These are phyloP conservation scores for Ranitomeya imitator DNA, from an alignment of 2,113 vertebrate species.

Conservation along the genomic window DNA sequence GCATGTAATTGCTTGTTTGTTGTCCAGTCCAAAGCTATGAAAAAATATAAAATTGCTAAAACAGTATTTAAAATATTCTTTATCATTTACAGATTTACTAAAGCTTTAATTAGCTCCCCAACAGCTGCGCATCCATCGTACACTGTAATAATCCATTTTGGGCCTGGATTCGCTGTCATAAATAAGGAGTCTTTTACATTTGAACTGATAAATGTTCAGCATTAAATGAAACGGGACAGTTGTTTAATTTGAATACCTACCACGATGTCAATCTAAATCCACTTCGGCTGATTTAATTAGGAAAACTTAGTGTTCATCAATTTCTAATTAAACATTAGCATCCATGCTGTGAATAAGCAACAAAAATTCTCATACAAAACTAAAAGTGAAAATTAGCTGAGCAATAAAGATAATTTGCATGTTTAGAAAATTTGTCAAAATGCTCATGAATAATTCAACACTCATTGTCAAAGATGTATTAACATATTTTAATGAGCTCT, in stretches of 20 bases:
- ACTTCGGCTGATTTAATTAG: slow-evolving; percentile 71
- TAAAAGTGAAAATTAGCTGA: slow-evolving; percentile 58
- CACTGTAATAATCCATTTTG: slow-evolving; percentile 60
- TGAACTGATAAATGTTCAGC: slow-evolving; percentile 63
- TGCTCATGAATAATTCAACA: slow-evolving; percentile 68
- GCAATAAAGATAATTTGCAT: slow-evolving; percentile 63
- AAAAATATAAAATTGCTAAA: slow-evolving; percentile 2
- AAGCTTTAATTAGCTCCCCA: slow-evolving; percentile 54
- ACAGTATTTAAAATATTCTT: slow-evolving; percentile 58
- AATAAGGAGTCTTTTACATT: slow-evolving; percentile 65
- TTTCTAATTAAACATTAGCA: slow-evolving; percentile 67
- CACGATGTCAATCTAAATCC: slow-evolving; percentile 66
- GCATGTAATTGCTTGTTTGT: slow-evolving; percentile 42
- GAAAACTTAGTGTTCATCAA: slow-evolving; percentile 65
- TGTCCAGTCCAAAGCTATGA: slow-evolving; percentile 12
- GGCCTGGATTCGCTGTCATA: slow-evolving; percentile 59
- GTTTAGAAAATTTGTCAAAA: slow-evolving; percentile 61
- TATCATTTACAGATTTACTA: slow-evolving; percentile 61
- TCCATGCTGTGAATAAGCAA: slow-evolving; percentile 47
- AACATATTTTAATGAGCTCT: slow-evolving; percentile 68
- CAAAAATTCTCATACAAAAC: slow-evolving; percentile 58
- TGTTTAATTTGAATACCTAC: slow-evolving; percentile 65
- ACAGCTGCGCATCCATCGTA: slow-evolving; percentile 48
- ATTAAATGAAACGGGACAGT: slow-evolving; percentile 67
- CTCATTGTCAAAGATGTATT: slow-evolving; percentile 59